Base-by-base conservation (phyloP, 2,113 vertebrate species). In the Centropus unirufus region DNA sequence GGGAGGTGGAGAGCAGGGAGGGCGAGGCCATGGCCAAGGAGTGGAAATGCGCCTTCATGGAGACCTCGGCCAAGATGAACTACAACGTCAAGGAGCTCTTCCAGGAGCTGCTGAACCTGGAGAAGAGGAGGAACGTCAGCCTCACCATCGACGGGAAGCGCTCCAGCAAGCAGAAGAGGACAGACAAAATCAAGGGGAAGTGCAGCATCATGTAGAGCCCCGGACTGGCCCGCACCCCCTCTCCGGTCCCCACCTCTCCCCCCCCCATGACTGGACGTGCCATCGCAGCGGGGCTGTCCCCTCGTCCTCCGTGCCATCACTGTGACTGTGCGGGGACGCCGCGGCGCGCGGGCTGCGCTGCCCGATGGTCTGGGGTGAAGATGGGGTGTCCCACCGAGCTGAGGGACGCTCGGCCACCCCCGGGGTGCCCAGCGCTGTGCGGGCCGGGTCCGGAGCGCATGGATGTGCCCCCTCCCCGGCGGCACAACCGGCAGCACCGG, bases 21-120 rank as follows among this genome's bases (percentile, higher is more conserved):
- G 99, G 99, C 3, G 99, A 99, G 95, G 99, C 99, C 7, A 55
- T 99, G 98, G 99, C 99, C 89, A 98, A 98, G 97, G 97, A 98
- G 95, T 99, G 99, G 99, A 99, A 99, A 90, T 99, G 99, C 93
- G 99, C 99, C 95, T 99, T 99, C 98, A 99, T 99, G 99, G 99
- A 99, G 98, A 99, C 99, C 22, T 99, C 99, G 3, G 99, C 99
- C 98, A 99, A 99, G 98, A 99, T 99, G 98, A 99, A 99, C 98
- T 98, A 99, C 98, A 99, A 99, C 23, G 99, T 99, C 70, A 99
- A 99, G 49, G 99, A 99, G 98, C 99, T 99, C 90, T 99, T 99
- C 97, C 99, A 99, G 97, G 99, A 99, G 99, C 98, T 99, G 85
- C 99, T 99, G 61, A 99, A 99, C 94, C 98, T 99, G 96, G 99